These are phyloP conservation scores for Scaptomyza caliginosa DNA, from an alignment of 2,888 invertebrate genomes.

Conservation along the genomic window DNA sequence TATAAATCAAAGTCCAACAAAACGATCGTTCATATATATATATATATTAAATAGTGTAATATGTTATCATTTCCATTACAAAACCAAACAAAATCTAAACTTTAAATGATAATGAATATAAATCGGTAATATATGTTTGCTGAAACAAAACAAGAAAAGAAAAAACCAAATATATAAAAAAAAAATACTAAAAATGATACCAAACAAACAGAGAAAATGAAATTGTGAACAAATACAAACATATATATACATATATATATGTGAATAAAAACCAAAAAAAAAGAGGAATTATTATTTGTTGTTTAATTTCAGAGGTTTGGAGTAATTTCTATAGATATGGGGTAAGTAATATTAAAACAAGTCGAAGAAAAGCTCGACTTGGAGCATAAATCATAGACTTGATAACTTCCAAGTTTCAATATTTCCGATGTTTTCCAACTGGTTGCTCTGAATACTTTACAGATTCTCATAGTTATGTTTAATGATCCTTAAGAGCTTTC, in stretches of 20 bases:
- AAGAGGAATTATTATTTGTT: constrained; percentile 1
- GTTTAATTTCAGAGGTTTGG: constrained; percentile 26
- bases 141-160: constrained; percentile 22
- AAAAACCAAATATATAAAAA: constrained; percentile 14
- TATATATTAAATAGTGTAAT: too few relatives aligned
- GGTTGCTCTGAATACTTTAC: too few relatives aligned
- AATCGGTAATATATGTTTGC: constrained; percentile 53
- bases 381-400: too few relatives aligned
- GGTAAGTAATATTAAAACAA: too few relatives aligned
- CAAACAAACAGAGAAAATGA: constrained; percentile 22
- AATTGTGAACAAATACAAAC: constrained; percentile 56
- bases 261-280: constrained; percentile 40
- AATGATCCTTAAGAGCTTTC: too few relatives aligned
- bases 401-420: too few relatives aligned
- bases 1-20: constrained; percentile 26
- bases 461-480: too few relatives aligned
- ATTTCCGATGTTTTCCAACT: too few relatives aligned
- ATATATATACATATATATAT: constrained; percentile 61
- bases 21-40: constrained; percentile 38
- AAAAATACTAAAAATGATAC: constrained; percentile 5
- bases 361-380: too few relatives aligned
- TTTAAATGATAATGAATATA: constrained; percentile 6
- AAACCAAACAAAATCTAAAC: constrained; percentile 4
- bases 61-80: constrained; percentile 60
- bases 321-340: too few relatives aligned